These are phyloP conservation scores for Criorhina ranunculi DNA, from an alignment of 2,888 invertebrate genomes.

Conservation along the genomic window DNA sequence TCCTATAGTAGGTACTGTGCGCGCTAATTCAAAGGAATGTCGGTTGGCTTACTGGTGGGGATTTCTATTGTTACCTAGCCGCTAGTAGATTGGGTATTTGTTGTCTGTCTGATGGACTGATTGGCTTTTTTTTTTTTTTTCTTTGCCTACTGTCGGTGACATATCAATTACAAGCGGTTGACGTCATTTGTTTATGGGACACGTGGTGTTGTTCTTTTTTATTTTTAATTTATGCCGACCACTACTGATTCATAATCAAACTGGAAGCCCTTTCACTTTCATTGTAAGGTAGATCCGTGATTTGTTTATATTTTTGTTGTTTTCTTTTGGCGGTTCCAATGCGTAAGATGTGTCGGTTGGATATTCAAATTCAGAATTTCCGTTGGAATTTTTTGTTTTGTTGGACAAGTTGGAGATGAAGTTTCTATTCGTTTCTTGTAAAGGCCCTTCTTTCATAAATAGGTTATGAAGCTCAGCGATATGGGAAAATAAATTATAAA, in stretches of 20 bases:
- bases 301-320: conserved; percentile 45
- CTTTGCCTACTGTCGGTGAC: neutral
- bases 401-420: neutral
- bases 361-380: conserved; percentile 12
- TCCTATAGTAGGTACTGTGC: conserved; percentile 14
- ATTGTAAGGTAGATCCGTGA: conserved; percentile 3
- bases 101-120: conserved; percentile 42
- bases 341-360: conserved; percentile 13
- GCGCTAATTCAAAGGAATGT: conserved; percentile 54
- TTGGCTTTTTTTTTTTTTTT: conserved; percentile 39
- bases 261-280: conserved; percentile 54
- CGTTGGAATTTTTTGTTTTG: neutral
- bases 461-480: too few species aligned
- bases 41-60: conserved; percentile 32
- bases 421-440: neutral
- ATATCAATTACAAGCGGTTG: conserved; percentile 33
- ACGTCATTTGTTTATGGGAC: conserved; percentile 37
- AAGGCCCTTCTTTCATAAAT: too few species aligned
- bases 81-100: conserved; percentile 52
- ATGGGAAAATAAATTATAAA: too few species aligned
- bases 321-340: neutral
- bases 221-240: neutral
- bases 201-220: neutral
- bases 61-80: conserved; percentile 34
- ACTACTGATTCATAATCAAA: conserved; percentile 26